Evolutionary conservation across 2,113 vertebrate species (phyloP).

Genomic region (Cisticola juncidis): DNA sequence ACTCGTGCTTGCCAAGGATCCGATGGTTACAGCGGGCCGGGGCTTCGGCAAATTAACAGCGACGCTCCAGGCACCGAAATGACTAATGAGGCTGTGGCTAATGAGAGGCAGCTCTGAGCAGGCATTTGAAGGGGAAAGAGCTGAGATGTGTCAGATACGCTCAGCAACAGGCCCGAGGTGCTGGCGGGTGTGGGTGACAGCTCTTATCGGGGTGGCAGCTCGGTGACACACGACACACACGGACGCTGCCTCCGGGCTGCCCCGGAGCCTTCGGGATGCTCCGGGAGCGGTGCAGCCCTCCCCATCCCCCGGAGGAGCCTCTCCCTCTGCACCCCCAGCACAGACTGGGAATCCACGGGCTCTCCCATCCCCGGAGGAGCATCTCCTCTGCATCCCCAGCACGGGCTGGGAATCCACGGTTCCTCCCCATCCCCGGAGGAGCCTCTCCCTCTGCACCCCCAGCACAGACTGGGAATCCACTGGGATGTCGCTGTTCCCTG

Average conservation of each 20-base stretch:
- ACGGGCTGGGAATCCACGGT: no score
- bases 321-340: background rate
- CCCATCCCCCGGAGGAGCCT: background rate
- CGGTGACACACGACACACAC: background rate
- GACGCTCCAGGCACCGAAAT: background rate
- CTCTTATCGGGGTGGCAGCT: background rate
- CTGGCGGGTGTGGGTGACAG: background rate
- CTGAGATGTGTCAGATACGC: background rate
- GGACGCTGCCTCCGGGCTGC: background rate
- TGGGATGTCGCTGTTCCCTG: background rate
- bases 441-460: no score
- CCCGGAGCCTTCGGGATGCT: background rate
- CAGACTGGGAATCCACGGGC: background rate
- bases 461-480: no score
- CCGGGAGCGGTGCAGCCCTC: background rate
- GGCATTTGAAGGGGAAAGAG: background rate
- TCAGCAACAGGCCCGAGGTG: background rate
- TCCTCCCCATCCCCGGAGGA: no score
- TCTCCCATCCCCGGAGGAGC: no score
- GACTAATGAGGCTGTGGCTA: slow-evolving; percentile 14
- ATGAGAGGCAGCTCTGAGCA: slow-evolving; percentile 39
- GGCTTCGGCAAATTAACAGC: background rate
- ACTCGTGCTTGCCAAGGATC: background rate
- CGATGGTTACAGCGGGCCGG: background rate
- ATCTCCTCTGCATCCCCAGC: no score